phyloP scores from a whole-genome alignment of 1,140 invertebrate genomes.

The Belonocnema kinseyi region DNA sequence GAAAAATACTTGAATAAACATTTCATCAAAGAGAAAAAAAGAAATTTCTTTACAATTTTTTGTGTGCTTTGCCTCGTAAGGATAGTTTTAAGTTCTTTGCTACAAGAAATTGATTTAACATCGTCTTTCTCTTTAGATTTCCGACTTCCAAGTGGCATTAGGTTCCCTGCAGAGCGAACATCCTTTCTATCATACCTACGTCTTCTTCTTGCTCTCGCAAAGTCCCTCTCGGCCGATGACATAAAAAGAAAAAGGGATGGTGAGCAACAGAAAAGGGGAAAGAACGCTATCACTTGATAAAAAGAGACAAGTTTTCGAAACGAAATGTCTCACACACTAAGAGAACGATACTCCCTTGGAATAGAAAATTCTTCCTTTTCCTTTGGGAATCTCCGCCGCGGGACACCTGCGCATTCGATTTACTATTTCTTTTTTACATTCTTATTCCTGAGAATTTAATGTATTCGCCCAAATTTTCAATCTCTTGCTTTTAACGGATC shows the following conservation, averaged over 20 bases:
- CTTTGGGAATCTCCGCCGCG: conserved; percentile 60
- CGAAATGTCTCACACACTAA: conserved; percentile 53
- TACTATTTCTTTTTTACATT: conserved; percentile 29
- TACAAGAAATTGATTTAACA: conserved; percentile 26
- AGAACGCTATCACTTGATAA: conserved; percentile 25
- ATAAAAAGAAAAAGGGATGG: conserved; percentile 2
- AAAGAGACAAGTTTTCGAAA: conserved; percentile 35
- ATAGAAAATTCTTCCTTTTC: conserved; percentile 52
- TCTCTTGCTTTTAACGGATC: too few species aligned
- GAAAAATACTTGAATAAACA: too few species aligned
- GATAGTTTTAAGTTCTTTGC: conserved; percentile 10
- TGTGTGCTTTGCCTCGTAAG: neutral
- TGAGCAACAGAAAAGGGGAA: conserved; percentile 33
- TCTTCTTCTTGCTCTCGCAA: conserved; percentile 7
- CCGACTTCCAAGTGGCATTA: conserved; percentile 28
- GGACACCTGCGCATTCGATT: conserved; percentile 59
- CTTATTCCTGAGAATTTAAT: too few species aligned
- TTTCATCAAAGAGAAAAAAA: too few species aligned
- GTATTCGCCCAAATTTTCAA: too few species aligned
- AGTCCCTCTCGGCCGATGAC: conserved; percentile 6
- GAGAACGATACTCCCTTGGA: conserved; percentile 54
- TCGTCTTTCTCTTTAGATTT: conserved; percentile 11
- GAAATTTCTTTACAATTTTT: neutral
- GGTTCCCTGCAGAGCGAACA: conserved; percentile 6
- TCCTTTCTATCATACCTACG: conserved; percentile 27